These are phyloP conservation scores for Aegotheles bennettii DNA, from an alignment of 2,113 vertebrate genomes.

Conservation along the genomic window DNA sequence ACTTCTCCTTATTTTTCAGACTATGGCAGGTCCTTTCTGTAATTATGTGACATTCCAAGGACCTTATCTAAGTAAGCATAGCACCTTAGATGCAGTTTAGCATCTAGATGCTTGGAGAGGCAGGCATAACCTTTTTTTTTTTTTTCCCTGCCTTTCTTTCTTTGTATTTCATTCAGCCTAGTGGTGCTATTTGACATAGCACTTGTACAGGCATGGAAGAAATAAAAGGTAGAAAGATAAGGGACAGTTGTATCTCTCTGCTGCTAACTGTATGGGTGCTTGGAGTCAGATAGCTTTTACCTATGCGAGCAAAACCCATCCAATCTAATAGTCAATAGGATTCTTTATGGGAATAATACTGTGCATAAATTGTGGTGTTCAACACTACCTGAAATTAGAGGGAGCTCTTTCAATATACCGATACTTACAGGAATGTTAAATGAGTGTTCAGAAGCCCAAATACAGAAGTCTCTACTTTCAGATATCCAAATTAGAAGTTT, in stretches of 20 bases:
- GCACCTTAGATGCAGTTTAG: constrained; percentile 8
- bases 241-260: background rate
- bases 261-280: background rate
- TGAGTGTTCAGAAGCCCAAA: background rate
- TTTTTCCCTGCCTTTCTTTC: background rate
- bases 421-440: background rate
- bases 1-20: constrained; percentile 13
- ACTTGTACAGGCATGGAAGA: background rate
- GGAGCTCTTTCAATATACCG: background rate
- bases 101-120: background rate
- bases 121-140: background rate
- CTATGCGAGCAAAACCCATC: background rate
- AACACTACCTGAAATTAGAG: background rate
- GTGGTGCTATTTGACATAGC: background rate
- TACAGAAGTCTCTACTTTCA: background rate
- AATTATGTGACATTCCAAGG: constrained; percentile 20
- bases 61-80: constrained; percentile 26
- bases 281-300: background rate
- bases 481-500: background rate
- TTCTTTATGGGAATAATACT: background rate
- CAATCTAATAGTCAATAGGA: background rate
- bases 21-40: background rate
- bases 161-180: background rate
- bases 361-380: background rate
- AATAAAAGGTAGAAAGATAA: background rate